Conservation (phyloP, 2,113 vertebrate species). For the Carlito syrichta region DNA sequence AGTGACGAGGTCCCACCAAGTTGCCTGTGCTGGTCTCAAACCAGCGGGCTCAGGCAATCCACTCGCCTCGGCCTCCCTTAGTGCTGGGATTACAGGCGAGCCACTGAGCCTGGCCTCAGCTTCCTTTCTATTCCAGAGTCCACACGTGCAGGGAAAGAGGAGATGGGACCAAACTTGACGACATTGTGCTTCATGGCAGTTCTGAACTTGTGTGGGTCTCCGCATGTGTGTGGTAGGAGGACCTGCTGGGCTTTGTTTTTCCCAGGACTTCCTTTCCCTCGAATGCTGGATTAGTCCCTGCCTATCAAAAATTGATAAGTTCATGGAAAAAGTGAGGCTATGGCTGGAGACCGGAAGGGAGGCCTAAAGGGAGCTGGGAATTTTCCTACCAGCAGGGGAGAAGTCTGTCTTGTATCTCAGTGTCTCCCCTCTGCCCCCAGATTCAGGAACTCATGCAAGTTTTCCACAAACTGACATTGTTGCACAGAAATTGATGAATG, state of each 20-base stretch:
- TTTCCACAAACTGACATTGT: slow-evolving; percentile 76
- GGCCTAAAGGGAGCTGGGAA: slow-evolving; percentile 62
- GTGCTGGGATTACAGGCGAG: no score
- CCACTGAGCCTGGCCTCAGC: no score
- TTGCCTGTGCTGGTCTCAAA: no score
- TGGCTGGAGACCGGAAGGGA: slow-evolving; percentile 53
- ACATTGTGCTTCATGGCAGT: background rate
- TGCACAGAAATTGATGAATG: slow-evolving; percentile 77
- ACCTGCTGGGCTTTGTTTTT: slow-evolving; percentile 63
- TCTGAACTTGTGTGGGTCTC: background rate
- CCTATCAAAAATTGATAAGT: slow-evolving; percentile 80
- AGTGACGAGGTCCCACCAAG: no score
- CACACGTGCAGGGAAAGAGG: background rate
- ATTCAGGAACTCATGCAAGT: slow-evolving; percentile 80
- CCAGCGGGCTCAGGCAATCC: no score
- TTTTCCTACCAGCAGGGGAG: slow-evolving; percentile 74
- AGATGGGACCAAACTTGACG: background rate
- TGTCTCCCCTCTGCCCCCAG: slow-evolving; percentile 5
- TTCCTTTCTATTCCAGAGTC: background rate
- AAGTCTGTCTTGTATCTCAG: slow-evolving; percentile 73
- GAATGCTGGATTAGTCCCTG: slow-evolving; percentile 59
- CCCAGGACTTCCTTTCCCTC: slow-evolving; percentile 35
- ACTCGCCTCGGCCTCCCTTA: no score
- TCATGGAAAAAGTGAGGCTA: slow-evolving; percentile 76
- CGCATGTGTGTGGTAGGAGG: accelerated